These are phyloP conservation scores for Anarhynchus alexandrinus DNA, from an alignment of 2,113 vertebrate species.

Conservation along the genomic window DNA sequence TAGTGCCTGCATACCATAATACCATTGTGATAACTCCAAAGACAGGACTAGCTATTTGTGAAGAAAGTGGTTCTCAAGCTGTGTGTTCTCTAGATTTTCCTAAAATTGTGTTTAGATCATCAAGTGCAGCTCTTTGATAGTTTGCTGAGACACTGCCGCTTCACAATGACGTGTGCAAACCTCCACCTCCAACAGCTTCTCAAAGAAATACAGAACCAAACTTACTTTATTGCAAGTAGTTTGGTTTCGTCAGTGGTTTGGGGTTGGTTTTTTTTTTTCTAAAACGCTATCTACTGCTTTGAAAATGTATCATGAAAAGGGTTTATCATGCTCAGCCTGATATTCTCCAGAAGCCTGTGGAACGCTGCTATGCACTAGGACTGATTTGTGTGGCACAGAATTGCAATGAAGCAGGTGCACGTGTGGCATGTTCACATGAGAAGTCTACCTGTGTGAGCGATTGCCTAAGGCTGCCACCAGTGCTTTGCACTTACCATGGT, in stretches of 20 bases:
- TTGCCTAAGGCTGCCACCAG: background rate
- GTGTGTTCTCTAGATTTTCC: rapidly evolving
- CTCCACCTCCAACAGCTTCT: background rate
- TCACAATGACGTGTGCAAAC: background rate
- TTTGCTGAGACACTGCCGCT: background rate
- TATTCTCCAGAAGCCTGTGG: background rate
- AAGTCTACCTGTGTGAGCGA: background rate
- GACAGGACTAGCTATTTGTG: background rate
- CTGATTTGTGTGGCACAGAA: background rate
- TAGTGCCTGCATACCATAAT: rapidly evolving
- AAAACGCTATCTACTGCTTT: background rate
- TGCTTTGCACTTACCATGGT: background rate
- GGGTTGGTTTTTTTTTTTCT: background rate
- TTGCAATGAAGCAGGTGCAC: background rate
- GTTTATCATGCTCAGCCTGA: background rate
- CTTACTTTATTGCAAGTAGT: background rate
- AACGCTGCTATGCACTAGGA: background rate
- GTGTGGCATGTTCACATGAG: background rate
- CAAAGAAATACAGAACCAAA: background rate
- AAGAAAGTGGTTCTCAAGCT: background rate
- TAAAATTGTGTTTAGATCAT: background rate
- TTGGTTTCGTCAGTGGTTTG: background rate
- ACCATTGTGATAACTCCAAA: background rate
- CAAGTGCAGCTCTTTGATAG: background rate
- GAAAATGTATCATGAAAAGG: background rate